phyloP scores from a whole-genome alignment of 2,888 invertebrate species.

The Uropetala carovei region DNA sequence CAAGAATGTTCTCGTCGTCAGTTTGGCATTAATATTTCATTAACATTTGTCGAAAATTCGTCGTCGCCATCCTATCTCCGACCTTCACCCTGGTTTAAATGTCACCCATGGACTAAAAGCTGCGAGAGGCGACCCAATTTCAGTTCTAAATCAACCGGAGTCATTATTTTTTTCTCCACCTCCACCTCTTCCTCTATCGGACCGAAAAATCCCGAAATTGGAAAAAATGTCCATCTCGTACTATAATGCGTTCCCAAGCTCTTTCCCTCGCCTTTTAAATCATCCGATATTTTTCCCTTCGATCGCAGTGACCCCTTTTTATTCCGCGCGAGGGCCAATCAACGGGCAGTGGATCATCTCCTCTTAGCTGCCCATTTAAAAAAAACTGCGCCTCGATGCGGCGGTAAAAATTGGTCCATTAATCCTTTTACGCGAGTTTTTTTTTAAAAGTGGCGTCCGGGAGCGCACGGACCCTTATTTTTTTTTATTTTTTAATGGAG shows the following conservation, averaged over 20 bases:
- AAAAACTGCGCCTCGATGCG: not conserved
- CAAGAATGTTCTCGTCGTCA: too few species aligned
- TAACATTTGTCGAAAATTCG: too few species aligned
- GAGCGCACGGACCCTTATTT: not conserved
- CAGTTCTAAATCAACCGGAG: too few species aligned
- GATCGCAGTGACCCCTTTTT: not conserved
- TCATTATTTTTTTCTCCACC: not conserved
- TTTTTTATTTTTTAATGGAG: slow-evolving; percentile 28
- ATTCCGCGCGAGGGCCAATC: not conserved
- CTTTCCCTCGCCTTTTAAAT: not conserved
- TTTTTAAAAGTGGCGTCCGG: slow-evolving; percentile 29
- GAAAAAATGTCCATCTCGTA: not conserved
- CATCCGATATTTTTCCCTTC: not conserved
- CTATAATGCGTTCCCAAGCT: not conserved
- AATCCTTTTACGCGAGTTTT: not conserved
- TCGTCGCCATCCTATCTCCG: too few species aligned
- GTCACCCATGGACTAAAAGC: too few species aligned
- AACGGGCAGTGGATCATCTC: not conserved
- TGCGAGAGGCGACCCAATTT: too few species aligned
- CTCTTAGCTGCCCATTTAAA: not conserved
- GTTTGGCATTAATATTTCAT: too few species aligned
- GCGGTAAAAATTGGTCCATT: slow-evolving; percentile 14
- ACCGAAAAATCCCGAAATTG: not conserved
- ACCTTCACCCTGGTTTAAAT: too few species aligned
- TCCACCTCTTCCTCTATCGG: not conserved